Conservation (phyloP, 2,113 vertebrate genomes). For the Puntigrus tetrazona region DNA sequence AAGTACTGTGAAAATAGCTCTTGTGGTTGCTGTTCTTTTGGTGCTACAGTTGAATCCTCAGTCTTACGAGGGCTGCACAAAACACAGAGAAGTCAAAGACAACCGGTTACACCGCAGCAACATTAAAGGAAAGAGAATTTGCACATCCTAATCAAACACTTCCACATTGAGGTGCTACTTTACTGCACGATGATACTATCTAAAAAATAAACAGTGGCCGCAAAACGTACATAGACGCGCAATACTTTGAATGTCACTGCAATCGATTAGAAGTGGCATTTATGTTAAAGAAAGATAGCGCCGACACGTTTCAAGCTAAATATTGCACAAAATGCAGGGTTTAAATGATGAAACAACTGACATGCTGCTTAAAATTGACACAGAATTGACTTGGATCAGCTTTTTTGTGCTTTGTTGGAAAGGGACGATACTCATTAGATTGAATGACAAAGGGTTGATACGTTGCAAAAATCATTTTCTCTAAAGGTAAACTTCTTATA, state of each 20-base stretch:
- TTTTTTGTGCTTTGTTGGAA: neutral
- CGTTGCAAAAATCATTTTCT: no score
- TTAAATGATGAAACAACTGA: neutral
- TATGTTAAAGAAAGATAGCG: neutral
- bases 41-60: slow-evolving; percentile 28
- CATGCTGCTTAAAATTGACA: neutral
- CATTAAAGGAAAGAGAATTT: neutral
- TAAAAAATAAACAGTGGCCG: neutral
- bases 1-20: slow-evolving; percentile 70
- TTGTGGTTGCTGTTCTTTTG: slow-evolving; percentile 44
- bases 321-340: neutral
- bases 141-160: neutral
- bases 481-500: no score
- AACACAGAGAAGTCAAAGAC: slow-evolving; percentile 22
- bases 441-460: no score
- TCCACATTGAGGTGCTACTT: neutral
- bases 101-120: neutral
- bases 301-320: neutral
- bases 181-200: neutral
- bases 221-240: neutral
- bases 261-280: neutral
- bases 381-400: neutral
- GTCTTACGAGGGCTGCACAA: slow-evolving; percentile 74
- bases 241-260: neutral
- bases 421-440: neutral